Conservation (phyloP, 1,140 invertebrate species). For the Panulirus ornatus region DNA sequence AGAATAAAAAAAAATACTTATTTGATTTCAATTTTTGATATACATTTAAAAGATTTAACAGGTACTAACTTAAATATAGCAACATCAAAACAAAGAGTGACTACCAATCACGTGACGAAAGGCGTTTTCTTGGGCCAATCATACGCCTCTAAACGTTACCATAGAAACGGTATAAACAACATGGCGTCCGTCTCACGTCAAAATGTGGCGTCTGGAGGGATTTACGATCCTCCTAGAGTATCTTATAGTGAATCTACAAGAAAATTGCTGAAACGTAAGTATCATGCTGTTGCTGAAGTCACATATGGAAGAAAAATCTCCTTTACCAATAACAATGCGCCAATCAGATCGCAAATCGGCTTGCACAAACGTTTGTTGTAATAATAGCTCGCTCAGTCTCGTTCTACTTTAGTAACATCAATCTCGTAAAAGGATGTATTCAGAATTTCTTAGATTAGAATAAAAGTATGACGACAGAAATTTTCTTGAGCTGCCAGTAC, state of each 20-base stretch:
- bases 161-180: constrained; percentile 65
- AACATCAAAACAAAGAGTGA: constrained; percentile 57
- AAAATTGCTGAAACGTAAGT: constrained; percentile 45
- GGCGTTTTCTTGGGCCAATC: constrained; percentile 51
- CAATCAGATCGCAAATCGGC: too few relatives aligned
- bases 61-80: neutral
- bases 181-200: constrained; percentile 61
- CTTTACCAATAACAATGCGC: too few relatives aligned
- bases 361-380: too few relatives aligned
- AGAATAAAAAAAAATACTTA: too few relatives aligned
- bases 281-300: neutral
- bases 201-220: constrained; percentile 52
- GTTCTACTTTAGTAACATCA: too few relatives aligned
- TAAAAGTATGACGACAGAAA: too few relatives aligned
- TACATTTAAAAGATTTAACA: constrained; percentile 6
- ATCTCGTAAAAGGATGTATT: too few relatives aligned
- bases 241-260: constrained; percentile 62
- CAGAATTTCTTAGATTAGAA: too few relatives aligned
- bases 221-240: constrained; percentile 54
- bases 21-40: neutral
- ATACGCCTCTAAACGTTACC: neutral
- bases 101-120: constrained; percentile 53
- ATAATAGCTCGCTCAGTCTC: too few relatives aligned
- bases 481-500: too few relatives aligned
- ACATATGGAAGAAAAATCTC: too few relatives aligned